Conservation (phyloP, 2,113 vertebrate species). For the Lipophrys pholis region DNA sequence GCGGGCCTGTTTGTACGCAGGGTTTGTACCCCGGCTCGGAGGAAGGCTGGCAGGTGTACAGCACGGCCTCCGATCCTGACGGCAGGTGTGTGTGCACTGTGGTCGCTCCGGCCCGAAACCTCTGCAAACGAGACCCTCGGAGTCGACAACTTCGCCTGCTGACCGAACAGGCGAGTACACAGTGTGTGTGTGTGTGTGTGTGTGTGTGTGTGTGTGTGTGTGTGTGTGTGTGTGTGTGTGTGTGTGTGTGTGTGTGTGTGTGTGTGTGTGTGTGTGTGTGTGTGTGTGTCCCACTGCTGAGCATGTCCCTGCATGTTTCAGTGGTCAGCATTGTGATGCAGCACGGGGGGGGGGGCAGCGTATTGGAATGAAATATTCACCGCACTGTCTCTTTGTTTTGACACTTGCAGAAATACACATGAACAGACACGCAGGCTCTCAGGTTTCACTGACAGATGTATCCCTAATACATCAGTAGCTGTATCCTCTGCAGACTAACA, state of each 20-base stretch:
- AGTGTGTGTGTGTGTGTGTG: background rate
- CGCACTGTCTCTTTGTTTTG: slow-evolving; percentile 66
- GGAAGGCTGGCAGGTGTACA: slow-evolving; percentile 98
- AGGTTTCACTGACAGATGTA: slow-evolving; percentile 55
- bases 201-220: slow-evolving; percentile 15
- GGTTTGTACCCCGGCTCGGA: slow-evolving; percentile 86
- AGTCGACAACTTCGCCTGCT: slow-evolving; percentile 91
- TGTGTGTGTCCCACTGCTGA: slow-evolving; percentile 14
- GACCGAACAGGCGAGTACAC: slow-evolving; percentile 88
- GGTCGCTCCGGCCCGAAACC: slow-evolving; percentile 92
- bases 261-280: slow-evolving; percentile 22
- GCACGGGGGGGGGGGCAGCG: slow-evolving; percentile 17
- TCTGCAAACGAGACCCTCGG: slow-evolving; percentile 94
- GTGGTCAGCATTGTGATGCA: slow-evolving; percentile 58
- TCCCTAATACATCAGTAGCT: slow-evolving; percentile 52
- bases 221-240: slow-evolving; percentile 10
- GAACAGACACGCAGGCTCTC: slow-evolving; percentile 26
- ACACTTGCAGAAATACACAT: slow-evolving; percentile 55
- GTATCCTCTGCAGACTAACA: slow-evolving; percentile 47
- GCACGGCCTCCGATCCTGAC: slow-evolving; percentile 94
- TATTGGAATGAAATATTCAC: slow-evolving; percentile 71
- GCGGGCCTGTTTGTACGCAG: slow-evolving; percentile 56
- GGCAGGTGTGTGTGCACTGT: slow-evolving; percentile 96
- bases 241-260: slow-evolving; percentile 21
- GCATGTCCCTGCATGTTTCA: slow-evolving; percentile 36